Conservation (phyloP, 2,797 vertebrate genomes). For the Bufotes viridis region DNA sequence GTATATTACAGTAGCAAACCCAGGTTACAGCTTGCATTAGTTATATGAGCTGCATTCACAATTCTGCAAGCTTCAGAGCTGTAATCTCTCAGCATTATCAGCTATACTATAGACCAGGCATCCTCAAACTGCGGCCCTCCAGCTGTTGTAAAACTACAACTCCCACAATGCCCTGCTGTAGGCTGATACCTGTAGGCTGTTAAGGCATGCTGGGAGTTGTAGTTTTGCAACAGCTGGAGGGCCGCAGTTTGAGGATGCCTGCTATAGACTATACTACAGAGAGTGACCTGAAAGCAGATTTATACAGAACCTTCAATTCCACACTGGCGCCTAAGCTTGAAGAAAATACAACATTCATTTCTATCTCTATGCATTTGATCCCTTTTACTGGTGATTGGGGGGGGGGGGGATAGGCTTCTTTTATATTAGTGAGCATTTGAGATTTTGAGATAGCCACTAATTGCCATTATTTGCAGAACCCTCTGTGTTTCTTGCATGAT, state of each 20-base stretch:
- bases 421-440: neutral
- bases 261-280: neutral
- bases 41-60: neutral
- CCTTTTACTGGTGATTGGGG: too few species aligned
- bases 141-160: too few species aligned
- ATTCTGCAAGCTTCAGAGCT: neutral
- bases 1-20: too few species aligned
- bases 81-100: too few species aligned
- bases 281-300: neutral
- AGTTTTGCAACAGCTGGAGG: too few species aligned
- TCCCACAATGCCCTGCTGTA: too few species aligned
- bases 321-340: neutral
- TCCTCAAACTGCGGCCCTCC: too few species aligned
- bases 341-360: neutral
- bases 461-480: slow-evolving; percentile 7
- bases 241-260: too few species aligned
- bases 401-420: neutral
- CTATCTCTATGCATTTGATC: neutral
- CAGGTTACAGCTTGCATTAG: too few species aligned
- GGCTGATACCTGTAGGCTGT: too few species aligned
- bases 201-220: too few species aligned
- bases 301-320: neutral
- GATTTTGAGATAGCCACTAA: neutral
- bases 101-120: too few species aligned
- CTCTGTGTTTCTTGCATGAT: neutral